phyloP scores from a whole-genome alignment of 2,797 vertebrate genomes.

The Diplodus puntazzo region DNA sequence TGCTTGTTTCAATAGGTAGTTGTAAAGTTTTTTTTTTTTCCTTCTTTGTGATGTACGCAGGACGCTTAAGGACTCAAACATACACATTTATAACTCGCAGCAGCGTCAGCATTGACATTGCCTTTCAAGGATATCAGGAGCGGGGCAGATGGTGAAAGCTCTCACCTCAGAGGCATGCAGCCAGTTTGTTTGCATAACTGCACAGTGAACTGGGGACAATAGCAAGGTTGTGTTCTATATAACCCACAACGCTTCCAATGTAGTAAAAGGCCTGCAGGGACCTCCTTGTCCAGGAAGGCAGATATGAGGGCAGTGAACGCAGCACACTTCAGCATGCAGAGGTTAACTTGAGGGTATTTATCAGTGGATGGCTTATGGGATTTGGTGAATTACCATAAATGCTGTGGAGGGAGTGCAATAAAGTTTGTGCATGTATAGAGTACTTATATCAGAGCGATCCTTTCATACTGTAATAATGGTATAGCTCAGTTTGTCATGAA shows the following conservation, averaged over 20 bases:
- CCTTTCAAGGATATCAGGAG: constrained; percentile 37
- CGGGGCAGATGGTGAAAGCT: constrained; percentile 18
- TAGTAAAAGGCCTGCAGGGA: constrained; percentile 31
- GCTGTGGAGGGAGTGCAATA: constrained; percentile 5
- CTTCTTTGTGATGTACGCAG: background rate
- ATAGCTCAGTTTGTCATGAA: background rate
- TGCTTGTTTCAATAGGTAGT: too few species aligned
- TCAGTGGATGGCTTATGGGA: constrained; percentile 22
- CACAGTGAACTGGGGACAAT: constrained; percentile 21
- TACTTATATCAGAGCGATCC: too few species aligned
- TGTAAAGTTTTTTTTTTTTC: background rate
- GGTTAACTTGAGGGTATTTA: constrained; percentile 53
- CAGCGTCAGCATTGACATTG: constrained; percentile 29
- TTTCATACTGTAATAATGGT: too few species aligned
- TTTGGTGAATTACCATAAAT: constrained; percentile 15
- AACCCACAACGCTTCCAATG: constrained; percentile 26
- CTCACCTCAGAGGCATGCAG: constrained; percentile 16
- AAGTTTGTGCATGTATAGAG: background rate
- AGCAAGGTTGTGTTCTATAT: constrained; percentile 22
- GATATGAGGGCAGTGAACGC: constrained; percentile 26
- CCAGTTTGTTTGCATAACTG: constrained; percentile 40
- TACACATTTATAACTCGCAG: background rate
- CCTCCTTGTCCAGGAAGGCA: constrained; percentile 9
- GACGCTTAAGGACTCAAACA: too few species aligned
- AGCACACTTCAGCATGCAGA: constrained; percentile 25